Percentiles rank a stretch among this genome's conserved stretches.
phyloP scores from a whole-genome alignment of 2,113 vertebrate species.

The Pteruthius melanotis region DNA sequence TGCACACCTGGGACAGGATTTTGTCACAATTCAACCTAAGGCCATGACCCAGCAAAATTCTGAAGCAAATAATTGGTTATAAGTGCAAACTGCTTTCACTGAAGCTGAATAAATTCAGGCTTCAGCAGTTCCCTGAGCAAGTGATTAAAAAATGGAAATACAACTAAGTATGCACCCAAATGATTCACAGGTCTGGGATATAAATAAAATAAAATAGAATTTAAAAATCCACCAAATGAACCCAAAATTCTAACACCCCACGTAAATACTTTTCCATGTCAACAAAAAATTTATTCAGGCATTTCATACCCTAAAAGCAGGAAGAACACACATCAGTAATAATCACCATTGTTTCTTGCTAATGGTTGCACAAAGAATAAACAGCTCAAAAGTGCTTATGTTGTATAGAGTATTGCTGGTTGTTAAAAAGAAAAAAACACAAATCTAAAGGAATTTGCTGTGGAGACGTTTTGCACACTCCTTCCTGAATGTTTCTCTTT shows the following conservation, averaged over 20 bases:
- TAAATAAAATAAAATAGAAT: not conserved
- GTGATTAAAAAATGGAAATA: not conserved
- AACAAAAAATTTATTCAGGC: not conserved
- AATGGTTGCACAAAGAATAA: conserved; percentile 17
- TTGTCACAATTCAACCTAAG: not conserved
- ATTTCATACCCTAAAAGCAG: not conserved
- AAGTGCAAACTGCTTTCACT: not conserved
- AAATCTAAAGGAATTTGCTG: not conserved
- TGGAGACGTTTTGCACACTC: not conserved
- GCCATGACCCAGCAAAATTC: not conserved
- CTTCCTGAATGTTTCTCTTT: not conserved
- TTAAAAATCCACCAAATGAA: not conserved
- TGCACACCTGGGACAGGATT: not conserved
- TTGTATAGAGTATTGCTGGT: not conserved
- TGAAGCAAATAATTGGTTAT: not conserved
- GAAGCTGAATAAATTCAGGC: not conserved
- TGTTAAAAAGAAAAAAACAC: conserved; percentile 3
- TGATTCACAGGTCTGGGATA: not conserved
- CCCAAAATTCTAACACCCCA: not conserved
- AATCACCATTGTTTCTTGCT: not conserved
- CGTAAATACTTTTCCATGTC: not conserved
- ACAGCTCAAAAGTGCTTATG: not conserved
- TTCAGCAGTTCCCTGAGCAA: not conserved
- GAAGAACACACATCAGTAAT: not conserved
- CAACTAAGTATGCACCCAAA: not conserved